A percentile compares a stretch with the other conserved stretches of the same genome.
Conservation (phyloP, 2,888 invertebrate genomes). For the Macropis europaea region DNA sequence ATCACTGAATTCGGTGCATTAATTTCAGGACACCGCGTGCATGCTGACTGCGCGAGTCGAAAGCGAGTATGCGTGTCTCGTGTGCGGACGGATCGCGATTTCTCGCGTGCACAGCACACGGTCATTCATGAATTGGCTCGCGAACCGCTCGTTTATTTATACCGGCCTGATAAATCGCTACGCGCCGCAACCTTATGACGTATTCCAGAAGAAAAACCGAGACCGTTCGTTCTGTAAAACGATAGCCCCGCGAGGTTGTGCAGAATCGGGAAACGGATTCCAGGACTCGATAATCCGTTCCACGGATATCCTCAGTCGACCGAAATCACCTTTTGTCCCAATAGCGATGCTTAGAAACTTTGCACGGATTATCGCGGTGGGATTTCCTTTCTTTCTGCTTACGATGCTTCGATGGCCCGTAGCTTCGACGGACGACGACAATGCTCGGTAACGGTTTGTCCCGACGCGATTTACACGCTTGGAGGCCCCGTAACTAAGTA, state of each 20-base stretch:
- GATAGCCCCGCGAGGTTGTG: constrained; percentile 9
- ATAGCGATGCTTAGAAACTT: too few relatives aligned
- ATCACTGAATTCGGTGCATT: not conserved
- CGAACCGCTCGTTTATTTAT: constrained; percentile 70
- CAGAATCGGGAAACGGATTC: constrained; percentile 40
- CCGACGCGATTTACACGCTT: constrained; percentile 47
- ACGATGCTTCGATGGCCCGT: constrained; percentile 17
- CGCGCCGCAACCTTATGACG: constrained; percentile 39
- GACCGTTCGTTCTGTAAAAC: constrained; percentile 33
- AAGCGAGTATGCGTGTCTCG: constrained; percentile 17
- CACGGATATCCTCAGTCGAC: not conserved
- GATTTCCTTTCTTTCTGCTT: not conserved
- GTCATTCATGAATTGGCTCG: constrained; percentile 73
- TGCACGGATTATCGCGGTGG: too few relatives aligned
- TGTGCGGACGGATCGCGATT: constrained; percentile 28
- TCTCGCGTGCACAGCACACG: constrained; percentile 21
- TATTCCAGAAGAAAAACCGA: constrained; percentile 36
- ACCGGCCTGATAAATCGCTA: constrained; percentile 55
- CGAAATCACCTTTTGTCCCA: not conserved
- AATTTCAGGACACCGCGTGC: not conserved
- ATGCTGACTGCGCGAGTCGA: not conserved
- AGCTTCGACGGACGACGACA: constrained; percentile 18
- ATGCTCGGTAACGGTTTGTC: constrained; percentile 41
- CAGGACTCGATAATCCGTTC: constrained; percentile 5
- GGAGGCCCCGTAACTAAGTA: constrained; percentile 40